Evolutionary conservation across 2,797 vertebrate species (phyloP).

Genomic region (Sciurus vulgaris): DNA sequence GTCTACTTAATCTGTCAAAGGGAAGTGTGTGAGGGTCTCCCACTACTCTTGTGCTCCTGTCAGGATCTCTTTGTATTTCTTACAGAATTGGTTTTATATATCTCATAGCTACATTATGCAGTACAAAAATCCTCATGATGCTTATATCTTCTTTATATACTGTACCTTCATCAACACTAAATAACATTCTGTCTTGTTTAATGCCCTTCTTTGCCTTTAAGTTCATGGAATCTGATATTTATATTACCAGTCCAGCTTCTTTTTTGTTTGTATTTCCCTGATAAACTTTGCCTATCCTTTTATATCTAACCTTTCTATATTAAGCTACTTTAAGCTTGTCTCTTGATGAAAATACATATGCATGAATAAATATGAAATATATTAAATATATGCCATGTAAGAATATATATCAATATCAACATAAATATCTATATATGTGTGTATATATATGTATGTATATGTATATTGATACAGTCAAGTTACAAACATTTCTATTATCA

Average conservation of each 20-base stretch:
- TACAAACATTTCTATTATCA: background rate
- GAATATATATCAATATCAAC: too few relatives aligned
- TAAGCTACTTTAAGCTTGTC: slow-evolving; percentile 68
- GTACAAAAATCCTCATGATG: background rate
- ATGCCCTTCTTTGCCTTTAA: background rate
- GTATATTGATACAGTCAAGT: background rate
- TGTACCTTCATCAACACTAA: background rate
- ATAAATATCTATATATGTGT: background rate
- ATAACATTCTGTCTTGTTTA: slow-evolving; percentile 34
- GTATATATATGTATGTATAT: background rate
- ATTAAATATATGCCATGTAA: background rate
- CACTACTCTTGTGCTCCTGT: background rate
- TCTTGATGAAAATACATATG: background rate
- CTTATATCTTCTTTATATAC: background rate
- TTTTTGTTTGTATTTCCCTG: slow-evolving; percentile 64
- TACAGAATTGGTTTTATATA: slow-evolving; percentile 28
- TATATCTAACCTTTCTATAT: slow-evolving; percentile 68
- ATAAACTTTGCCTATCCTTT: slow-evolving; percentile 71
- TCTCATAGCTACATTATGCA: background rate
- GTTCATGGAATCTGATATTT: slow-evolving; percentile 49
- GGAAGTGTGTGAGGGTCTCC: background rate
- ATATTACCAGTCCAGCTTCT: slow-evolving; percentile 27
- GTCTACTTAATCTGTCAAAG: slow-evolving; percentile 61
- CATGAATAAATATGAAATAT: background rate
- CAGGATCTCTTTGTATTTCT: slow-evolving; percentile 41